Percentiles rank a stretch among this genome's conserved stretches.
These are phyloP conservation scores for Cabera pusaria DNA, from an alignment of 2,888 invertebrate genomes.

Conservation along the genomic window DNA sequence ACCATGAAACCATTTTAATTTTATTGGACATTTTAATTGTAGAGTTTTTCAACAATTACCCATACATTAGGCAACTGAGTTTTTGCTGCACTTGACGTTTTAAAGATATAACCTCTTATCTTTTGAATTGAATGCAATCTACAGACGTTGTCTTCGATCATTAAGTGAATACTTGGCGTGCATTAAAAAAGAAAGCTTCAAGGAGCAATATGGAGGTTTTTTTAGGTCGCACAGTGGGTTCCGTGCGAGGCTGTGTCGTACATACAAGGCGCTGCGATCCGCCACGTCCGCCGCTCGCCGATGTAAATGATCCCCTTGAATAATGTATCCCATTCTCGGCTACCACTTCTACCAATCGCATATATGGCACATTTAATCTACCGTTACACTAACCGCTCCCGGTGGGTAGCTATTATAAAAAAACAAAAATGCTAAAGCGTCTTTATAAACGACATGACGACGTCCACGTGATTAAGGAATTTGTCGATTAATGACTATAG, in stretches of 20 bases:
- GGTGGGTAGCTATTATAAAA: slow-evolving; percentile 47
- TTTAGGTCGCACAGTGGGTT: slow-evolving; percentile 64
- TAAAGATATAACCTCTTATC: slow-evolving; percentile 25
- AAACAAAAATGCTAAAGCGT: slow-evolving; percentile 25
- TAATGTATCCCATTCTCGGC: slow-evolving; percentile 78
- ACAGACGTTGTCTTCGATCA: slow-evolving; percentile 56
- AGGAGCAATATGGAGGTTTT: slow-evolving; percentile 71
- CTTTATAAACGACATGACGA: background rate
- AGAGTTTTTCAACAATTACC: slow-evolving; percentile 2
- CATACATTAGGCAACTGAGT: slow-evolving; percentile 7
- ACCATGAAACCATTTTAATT: background rate
- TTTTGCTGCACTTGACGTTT: slow-evolving; percentile 16
- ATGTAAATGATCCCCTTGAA: slow-evolving; percentile 82
- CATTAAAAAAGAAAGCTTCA: slow-evolving; percentile 65
- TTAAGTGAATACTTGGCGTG: slow-evolving; percentile 61
- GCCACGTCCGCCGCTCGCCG: slow-evolving; percentile 65
- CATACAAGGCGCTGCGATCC: slow-evolving; percentile 73
- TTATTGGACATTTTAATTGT: background rate
- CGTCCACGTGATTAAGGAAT: too few relatives aligned
- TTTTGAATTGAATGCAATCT: slow-evolving; percentile 56
- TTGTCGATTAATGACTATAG: too few relatives aligned
- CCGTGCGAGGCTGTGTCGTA: slow-evolving; percentile 59
- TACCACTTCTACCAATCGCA: slow-evolving; percentile 60
- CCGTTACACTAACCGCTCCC: slow-evolving; percentile 73
- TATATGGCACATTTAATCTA: slow-evolving; percentile 73